phyloP scores from a whole-genome alignment of 2,113 vertebrate genomes.

The Notothenia coriiceps region DNA sequence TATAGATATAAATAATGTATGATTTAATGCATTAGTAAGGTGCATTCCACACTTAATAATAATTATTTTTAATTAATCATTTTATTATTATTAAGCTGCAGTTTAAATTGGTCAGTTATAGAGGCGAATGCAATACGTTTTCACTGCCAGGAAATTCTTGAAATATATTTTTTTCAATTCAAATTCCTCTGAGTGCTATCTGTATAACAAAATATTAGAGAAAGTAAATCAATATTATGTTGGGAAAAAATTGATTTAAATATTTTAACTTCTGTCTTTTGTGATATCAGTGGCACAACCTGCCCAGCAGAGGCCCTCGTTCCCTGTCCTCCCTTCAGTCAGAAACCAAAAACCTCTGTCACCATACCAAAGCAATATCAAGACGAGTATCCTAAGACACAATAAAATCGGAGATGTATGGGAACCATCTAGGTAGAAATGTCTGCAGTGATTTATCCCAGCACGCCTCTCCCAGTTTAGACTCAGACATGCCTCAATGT shows the following conservation, averaged over 20 bases:
- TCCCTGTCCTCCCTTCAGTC: constrained; percentile 36
- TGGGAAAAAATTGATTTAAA: neutral
- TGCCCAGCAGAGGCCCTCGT: constrained; percentile 77
- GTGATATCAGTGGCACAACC: constrained; percentile 31
- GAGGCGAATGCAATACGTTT: neutral
- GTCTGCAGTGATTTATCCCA: constrained; percentile 81
- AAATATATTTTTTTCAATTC: too few relatives aligned
- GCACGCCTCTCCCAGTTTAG: constrained; percentile 57
- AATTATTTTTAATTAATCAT: neutral
- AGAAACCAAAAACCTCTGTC: constrained; percentile 64
- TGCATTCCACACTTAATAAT: neutral
- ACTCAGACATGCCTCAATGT: constrained; percentile 56
- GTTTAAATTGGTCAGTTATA: neutral
- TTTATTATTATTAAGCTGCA: neutral
- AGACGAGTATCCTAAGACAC: constrained; percentile 70
- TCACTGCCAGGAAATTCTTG: neutral
- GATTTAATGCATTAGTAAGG: neutral
- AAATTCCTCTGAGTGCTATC: too few relatives aligned
- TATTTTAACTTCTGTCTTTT: neutral
- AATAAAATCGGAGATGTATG: constrained; percentile 87
- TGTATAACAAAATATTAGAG: neutral
- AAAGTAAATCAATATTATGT: neutral
- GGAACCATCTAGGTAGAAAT: constrained; percentile 77
- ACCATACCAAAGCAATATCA: constrained; percentile 42
- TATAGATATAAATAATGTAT: too few relatives aligned